A percentile compares a stretch with the other conserved stretches of the same genome.
phyloP scores from a whole-genome alignment of 1,140 invertebrate genomes.

The Patella vulgata region DNA sequence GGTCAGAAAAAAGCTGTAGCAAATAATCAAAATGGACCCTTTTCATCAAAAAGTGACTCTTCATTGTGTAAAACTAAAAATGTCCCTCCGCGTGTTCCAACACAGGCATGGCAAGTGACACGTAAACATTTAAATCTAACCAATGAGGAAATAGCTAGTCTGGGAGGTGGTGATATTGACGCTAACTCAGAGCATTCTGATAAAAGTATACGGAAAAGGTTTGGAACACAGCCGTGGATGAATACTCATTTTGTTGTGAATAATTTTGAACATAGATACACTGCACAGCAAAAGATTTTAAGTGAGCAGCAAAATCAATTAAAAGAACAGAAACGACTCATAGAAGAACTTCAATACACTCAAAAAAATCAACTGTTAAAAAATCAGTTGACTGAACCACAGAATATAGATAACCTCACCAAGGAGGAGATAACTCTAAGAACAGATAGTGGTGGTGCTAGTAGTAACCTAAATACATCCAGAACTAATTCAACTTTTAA shows the following conservation, averaged over 20 bases:
- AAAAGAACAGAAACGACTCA: conserved; percentile 60
- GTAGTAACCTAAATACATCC: conserved; percentile 1
- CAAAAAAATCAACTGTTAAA: conserved; percentile 46
- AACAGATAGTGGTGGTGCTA: neutral
- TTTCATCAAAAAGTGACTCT: conserved; percentile 28
- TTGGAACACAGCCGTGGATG: conserved; percentile 53
- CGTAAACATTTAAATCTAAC: conserved; percentile 55
- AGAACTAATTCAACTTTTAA: neutral
- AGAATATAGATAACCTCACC: neutral
- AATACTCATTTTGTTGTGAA: conserved; percentile 51
- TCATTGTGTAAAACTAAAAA: conserved; percentile 3
- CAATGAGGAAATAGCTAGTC: conserved; percentile 43
- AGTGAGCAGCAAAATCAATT: conserved; percentile 58
- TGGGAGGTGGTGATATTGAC: conserved; percentile 21
- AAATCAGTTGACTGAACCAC: conserved; percentile 24
- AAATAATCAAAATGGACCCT: conserved; percentile 19
- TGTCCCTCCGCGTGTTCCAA: conserved; percentile 37
- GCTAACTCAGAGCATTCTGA: conserved; percentile 27
- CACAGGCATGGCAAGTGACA: conserved; percentile 60
- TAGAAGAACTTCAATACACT: conserved; percentile 59
- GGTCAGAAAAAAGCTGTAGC: too few relatives aligned
- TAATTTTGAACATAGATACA: conserved; percentile 61
- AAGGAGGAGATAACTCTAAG: neutral
- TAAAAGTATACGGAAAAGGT: conserved; percentile 36
- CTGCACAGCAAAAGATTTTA: conserved; percentile 61